phyloP scores from a whole-genome alignment of 2,888 invertebrate genomes.

The Nemurella pictetii region DNA sequence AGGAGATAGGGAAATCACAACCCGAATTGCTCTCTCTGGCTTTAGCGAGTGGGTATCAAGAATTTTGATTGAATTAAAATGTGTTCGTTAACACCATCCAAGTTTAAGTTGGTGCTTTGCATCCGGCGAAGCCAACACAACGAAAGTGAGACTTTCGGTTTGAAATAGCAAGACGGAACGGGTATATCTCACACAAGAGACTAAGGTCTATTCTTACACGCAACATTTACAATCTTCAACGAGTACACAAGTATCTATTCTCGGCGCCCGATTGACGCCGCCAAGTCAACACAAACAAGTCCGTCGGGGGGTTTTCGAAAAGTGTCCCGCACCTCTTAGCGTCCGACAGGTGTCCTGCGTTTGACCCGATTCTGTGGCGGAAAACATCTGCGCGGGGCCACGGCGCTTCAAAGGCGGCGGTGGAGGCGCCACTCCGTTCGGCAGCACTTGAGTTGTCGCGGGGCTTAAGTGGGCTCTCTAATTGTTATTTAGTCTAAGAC shows the following conservation, averaged over 20 bases:
- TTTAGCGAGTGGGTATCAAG: too few species aligned
- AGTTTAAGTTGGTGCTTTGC: too few species aligned
- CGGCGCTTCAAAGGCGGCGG: not conserved
- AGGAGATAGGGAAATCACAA: too few species aligned
- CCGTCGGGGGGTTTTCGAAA: not conserved
- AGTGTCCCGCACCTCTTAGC: not conserved
- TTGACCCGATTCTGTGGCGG: not conserved
- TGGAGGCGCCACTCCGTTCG: not conserved
- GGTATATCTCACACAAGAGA: not conserved
- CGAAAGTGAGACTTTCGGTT: too few species aligned
- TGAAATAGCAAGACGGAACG: not conserved
- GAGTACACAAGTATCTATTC: not conserved
- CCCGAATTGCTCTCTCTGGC: too few species aligned
- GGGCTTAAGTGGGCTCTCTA: not conserved
- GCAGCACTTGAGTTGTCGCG: not conserved
- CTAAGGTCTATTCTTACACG: not conserved
- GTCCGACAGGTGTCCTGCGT: not conserved
- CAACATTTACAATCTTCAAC: not conserved
- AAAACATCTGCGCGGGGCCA: not conserved
- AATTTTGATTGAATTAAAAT: too few species aligned
- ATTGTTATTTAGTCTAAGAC: constrained; percentile 26
- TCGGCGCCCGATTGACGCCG: not conserved
- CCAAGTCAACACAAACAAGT: not conserved
- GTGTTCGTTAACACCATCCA: too few species aligned
- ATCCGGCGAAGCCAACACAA: too few species aligned